phyloP scores from a whole-genome alignment of 2,113 vertebrate species.

The Ageneiosus marmoratus region DNA sequence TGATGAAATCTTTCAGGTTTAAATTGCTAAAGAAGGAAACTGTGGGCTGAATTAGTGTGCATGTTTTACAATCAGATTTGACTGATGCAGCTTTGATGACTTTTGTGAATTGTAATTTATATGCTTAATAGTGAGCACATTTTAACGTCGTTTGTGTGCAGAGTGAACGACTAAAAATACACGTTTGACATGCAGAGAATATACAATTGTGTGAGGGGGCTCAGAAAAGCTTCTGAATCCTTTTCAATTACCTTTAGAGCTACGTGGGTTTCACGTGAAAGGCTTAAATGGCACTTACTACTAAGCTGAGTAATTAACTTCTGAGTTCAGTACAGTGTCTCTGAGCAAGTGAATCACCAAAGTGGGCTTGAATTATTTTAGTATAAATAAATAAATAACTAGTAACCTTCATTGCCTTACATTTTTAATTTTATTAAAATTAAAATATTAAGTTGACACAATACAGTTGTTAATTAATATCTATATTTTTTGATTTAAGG shows the following conservation, averaged over 20 bases:
- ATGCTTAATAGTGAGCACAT: background rate
- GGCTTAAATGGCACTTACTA: background rate
- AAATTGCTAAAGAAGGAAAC: background rate
- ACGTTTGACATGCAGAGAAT: background rate
- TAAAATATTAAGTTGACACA: no score
- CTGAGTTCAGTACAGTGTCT: background rate
- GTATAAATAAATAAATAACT: no score
- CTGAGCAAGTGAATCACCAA: background rate
- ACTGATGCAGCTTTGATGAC: background rate
- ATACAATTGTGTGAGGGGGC: background rate
- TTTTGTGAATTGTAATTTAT: background rate
- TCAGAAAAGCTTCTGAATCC: background rate
- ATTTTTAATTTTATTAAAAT: no score
- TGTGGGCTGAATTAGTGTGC: background rate
- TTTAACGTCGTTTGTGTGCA: background rate
- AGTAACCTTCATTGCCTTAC: no score
- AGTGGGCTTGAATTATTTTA: background rate
- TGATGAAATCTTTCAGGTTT: background rate
- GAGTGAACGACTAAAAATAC: background rate
- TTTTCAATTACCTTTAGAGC: constrained; percentile 6
- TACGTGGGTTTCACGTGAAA: background rate
- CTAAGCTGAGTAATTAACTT: background rate
- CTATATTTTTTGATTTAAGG: no score
- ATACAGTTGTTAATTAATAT: no score
- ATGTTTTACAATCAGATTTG: background rate